These are phyloP conservation scores for Drosophila percnosoma DNA, from an alignment of 2,888 invertebrate genomes.

Conservation along the genomic window DNA sequence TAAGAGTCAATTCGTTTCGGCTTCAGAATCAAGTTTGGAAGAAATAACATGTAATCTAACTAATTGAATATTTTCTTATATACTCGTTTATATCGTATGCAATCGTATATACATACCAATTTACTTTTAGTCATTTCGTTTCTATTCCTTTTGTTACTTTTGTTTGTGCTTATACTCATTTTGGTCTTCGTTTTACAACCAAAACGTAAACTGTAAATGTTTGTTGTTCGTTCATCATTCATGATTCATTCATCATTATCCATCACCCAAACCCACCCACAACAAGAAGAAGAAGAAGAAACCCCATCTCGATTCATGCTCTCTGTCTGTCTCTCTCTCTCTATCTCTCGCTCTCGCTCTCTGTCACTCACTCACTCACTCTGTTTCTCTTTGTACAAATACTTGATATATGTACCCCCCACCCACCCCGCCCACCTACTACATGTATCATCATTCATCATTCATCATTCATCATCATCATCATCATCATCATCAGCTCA, in stretches of 20 bases:
- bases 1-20: slow-evolving; percentile 86
- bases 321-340: neutral
- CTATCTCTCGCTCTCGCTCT: too few species aligned
- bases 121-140: slow-evolving; percentile 31
- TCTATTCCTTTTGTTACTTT: slow-evolving; percentile 51
- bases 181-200: slow-evolving; percentile 59
- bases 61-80: slow-evolving; percentile 77
- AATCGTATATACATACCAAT: slow-evolving; percentile 51
- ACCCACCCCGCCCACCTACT: neutral
- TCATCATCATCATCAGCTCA: slow-evolving; percentile 18
- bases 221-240: slow-evolving; percentile 33
- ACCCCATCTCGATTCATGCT: slow-evolving; percentile 13
- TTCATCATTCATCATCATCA: neutral
- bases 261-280: neutral
- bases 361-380: neutral
- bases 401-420: neutral
- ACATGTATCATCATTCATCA: slow-evolving; percentile 10
- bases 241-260: slow-evolving; percentile 19
- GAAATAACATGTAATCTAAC: slow-evolving; percentile 88
- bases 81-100: slow-evolving; percentile 60
- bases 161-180: slow-evolving; percentile 53
- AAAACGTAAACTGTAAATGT: slow-evolving; percentile 54
- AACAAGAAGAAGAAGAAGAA: neutral
- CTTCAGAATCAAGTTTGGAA: slow-evolving; percentile 88
- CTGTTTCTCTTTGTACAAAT: slow-evolving; percentile 29